Base-by-base conservation (phyloP, 2,113 vertebrate genomes). In the Ciconia maguari region DNA sequence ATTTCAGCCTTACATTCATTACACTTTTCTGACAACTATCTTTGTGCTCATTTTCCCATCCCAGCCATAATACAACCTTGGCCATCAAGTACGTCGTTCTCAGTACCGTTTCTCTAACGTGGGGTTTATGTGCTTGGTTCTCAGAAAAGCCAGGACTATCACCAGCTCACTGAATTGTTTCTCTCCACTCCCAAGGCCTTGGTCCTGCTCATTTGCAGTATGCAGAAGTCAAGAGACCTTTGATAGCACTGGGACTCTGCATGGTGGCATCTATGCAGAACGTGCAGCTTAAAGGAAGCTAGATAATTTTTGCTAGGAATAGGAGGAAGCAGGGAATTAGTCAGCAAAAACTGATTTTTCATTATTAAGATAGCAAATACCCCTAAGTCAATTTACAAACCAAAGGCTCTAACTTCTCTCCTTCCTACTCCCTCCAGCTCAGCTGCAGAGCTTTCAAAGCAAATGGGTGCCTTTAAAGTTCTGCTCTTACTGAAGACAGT, bases 401-500 rank as follows among this genome's bases (percentile, higher is more conserved):
- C 57, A 90, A 93, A 94, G 54, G 38, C 58, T 95, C 22, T 26
- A 90, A 49, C 49, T 87, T 85, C 57, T 61, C 70, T 76, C 55
- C 48, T 70, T 87, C 61, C 57, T 60, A 71, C 52, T 82, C 70
- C n/a, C 66, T 88, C 51, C 89, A 94, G 69, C 49, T 84, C 81
- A 86, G 32, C 41, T 48, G 65, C 6, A 0, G 14, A 83, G 55
- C 15, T 90, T 96, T 96, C 94, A 95, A 95, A 97, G 88, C 48
- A 96, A 89, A 57, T 24, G 32, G 20, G 15, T 61, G 32, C 66
- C 62, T 96, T 95, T 90, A 91, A 96, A 95, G 91, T 82, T 90
- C 81, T 84, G 71, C 46, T 86, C 42, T 54, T 74, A 88, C 48
- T 66, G 87, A 89, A 94, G 65, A 87, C 38, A 62, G 74, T 54